Conservation (phyloP, 2,113 vertebrate species). For the Centropristis striata region DNA sequence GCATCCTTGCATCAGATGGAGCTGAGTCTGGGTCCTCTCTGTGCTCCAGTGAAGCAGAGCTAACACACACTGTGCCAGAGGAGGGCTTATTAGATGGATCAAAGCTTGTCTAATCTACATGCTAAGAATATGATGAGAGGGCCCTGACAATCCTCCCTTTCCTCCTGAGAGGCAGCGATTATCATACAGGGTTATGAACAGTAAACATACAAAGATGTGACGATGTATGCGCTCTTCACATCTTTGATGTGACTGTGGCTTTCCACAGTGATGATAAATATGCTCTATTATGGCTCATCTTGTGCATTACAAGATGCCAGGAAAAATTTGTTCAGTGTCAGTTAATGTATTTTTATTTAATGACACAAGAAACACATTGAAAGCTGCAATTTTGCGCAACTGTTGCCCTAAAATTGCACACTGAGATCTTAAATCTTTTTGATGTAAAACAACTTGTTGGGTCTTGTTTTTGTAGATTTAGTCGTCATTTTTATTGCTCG, state of each 20-base stretch:
- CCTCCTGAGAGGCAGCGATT: conserved; percentile 43
- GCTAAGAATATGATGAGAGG: conserved; percentile 61
- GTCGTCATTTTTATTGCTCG: background rate
- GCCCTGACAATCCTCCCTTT: conserved; percentile 23
- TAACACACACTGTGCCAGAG: conserved; percentile 38
- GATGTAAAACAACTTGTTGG: background rate
- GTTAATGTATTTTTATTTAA: conserved; percentile 3
- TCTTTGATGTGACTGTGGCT: conserved; percentile 38
- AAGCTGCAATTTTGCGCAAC: conserved; percentile 10
- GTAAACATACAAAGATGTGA: conserved; percentile 49
- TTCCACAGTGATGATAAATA: conserved; percentile 21
- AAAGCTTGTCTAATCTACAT: conserved; percentile 67
- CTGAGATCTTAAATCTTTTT: background rate
- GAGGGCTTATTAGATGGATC: conserved; percentile 61
- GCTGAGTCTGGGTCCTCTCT: background rate
- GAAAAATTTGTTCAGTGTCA: background rate
- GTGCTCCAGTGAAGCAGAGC: conserved; percentile 32
- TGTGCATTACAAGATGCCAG: background rate
- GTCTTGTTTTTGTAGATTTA: background rate
- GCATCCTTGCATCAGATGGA: conserved; percentile 31
- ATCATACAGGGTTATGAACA: conserved; percentile 36
- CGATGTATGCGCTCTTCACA: conserved; percentile 11
- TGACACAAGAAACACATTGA: background rate
- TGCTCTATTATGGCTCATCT: conserved; percentile 13
- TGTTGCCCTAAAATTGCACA: background rate